Evolutionary conservation across 2,113 vertebrate genomes (phyloP), one percentile per base, ranked within the genome.

Genomic region (Pterocles orientalis): DNA sequence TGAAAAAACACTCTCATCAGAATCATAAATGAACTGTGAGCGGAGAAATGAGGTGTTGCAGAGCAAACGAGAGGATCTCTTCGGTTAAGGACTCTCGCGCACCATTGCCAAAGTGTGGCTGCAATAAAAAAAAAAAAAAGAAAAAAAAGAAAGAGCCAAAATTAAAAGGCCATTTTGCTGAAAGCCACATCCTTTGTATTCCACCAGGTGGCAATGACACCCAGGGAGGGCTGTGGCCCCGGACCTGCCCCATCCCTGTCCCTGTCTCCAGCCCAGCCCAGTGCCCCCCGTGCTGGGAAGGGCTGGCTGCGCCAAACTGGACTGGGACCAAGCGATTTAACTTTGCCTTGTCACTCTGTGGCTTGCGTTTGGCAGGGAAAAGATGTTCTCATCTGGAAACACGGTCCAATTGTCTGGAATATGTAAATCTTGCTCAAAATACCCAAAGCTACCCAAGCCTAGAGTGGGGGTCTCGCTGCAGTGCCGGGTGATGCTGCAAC

Each of bases 21-120:
- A 98, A 98, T 97, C 96, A 93, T 95, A 97, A 98, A 98, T 98
- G 98, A 98, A 98, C 96, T 97, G 97, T 94, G 96, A 96, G 95
- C 16, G 86, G 92, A 96, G 95, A 93, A 97, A 95, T 82, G 96
- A 96, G 97, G 96, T 96, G 97, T 90, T 82, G 95, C 91, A 47
- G 95, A 96, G 92, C 92, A 86, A 97, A 92, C 64, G 73, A 85
- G 88, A 94, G 94, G 95, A 94, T 86, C 90, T 94, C 94, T 92
- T 96, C 60, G 96, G 97, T 93, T 81, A 88, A 86, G 96, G 95
- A 26, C 92, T 70, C 78, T 53, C 53, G 69, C 86, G 21, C 81
- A 23, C 94, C 60, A 33, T 6, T 76, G 95, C 95, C 95, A 83
- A 45, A 47, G 81, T 33, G 86, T 11, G 86, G 62, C 54, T 73